Evolutionary conservation across 2,888 invertebrate genomes (phyloP), one percentile per base, ranked within the genome.

Genomic region (Athripsodes cinereus): DNA sequence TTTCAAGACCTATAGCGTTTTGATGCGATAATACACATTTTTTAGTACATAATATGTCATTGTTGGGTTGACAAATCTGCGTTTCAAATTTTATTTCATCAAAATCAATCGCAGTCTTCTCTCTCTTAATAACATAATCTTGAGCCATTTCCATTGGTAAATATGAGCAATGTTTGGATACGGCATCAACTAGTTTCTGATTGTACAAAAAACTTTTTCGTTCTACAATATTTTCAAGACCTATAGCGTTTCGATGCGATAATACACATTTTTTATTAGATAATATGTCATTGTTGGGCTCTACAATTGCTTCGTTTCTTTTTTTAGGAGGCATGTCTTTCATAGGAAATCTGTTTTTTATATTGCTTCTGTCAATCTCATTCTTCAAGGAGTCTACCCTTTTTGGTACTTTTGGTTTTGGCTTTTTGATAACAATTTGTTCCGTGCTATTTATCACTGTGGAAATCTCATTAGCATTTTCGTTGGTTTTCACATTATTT

Each of bases 201-300:
- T 76, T 73, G 55, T 79, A 79, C 0, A 79, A 62, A 64, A 78
- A 79, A 61, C 79, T 79, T 63, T 76, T 78, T 0, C 74, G 72
- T 35, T 75, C 75, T 1, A 49, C 51, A 11, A 59, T 55, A 18
- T 52, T 55, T 13, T 49, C 31, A 13, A 59, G 40, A 55, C 55
- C 47, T n/a, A 59, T 44, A 18, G 52, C 21, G 13, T 40, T 40
- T 13, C 13, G n/a, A 13, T 40, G 2, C 40, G 13, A 10, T 3
- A 10, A 26, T 10, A 6, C 5, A 26, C 26, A 26, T 6, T 3
- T 3, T 26, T 26, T 26, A 3, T 26, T 3, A 6, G 26, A 10
- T 10, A n/a, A n/a, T n/a, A 6, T 10, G 26, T 26, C 26, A 26
- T 26, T 26, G 10, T 26, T 26, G 26, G 26, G 5, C 26, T 3